A percentile compares a stretch with the other conserved stretches of the same genome.
phyloP scores from a whole-genome alignment of 2,113 vertebrate genomes.

The Ancistrus triradiatus region DNA sequence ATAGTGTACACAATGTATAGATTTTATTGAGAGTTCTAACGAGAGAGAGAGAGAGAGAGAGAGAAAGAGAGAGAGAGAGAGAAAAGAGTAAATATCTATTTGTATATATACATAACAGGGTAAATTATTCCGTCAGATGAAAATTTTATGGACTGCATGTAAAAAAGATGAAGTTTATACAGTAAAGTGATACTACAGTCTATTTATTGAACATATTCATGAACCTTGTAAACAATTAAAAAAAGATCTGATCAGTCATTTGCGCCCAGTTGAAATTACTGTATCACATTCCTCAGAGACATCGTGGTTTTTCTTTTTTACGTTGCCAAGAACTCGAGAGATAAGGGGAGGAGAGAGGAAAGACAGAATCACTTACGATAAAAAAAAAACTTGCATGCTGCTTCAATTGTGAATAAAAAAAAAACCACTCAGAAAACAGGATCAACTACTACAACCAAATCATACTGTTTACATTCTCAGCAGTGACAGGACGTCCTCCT shows the following conservation, averaged over 20 bases:
- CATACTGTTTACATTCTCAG: slow-evolving; percentile 97
- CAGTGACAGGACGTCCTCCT: slow-evolving; percentile 90
- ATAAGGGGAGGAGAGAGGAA: slow-evolving; percentile 74
- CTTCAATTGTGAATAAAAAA: slow-evolving; percentile 97
- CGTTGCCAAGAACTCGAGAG: slow-evolving; percentile 97
- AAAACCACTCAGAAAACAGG: slow-evolving; percentile 62
- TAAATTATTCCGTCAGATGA: slow-evolving; percentile 99
- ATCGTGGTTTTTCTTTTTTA: slow-evolving; percentile 97
- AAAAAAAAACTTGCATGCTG: slow-evolving; percentile 95
- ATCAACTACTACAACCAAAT: slow-evolving; percentile 89
- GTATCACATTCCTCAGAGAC: slow-evolving; percentile 95
- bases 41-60: slow-evolving; percentile 70
- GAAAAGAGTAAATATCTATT: slow-evolving; percentile 97
- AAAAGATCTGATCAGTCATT: slow-evolving; percentile 86
- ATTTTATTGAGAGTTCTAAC: slow-evolving; percentile 98
- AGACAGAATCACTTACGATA: slow-evolving; percentile 61
- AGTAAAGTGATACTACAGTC: slow-evolving; percentile 98
- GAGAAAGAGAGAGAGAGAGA: slow-evolving; percentile 71
- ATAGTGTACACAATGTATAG: slow-evolving; percentile 98
- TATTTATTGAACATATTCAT: slow-evolving; percentile 99
- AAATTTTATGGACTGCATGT: slow-evolving; percentile 99
- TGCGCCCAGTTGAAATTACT: slow-evolving; percentile 93
- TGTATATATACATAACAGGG: slow-evolving; percentile 99
- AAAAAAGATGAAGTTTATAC: slow-evolving; percentile 99
- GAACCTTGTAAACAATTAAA: slow-evolving; percentile 94